A percentile compares a stretch with the other conserved stretches of the same genome.
Evolutionary conservation across 2,888 invertebrate species (phyloP).

Genomic region (Orthonychiurus folsomi): DNA sequence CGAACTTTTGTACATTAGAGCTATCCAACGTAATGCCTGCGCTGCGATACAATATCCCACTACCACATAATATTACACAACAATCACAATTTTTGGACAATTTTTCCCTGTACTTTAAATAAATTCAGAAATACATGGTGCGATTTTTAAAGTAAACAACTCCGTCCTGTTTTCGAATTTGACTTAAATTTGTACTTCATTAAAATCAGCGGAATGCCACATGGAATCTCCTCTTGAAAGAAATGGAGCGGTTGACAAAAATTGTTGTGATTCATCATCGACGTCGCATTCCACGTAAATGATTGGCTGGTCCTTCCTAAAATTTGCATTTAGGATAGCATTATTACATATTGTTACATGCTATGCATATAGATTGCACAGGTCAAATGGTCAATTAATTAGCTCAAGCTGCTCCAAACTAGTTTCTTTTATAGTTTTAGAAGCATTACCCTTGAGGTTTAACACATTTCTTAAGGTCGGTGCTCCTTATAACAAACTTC

Average conservation of each 20-base stretch:
- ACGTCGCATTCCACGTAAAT: background rate
- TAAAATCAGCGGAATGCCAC: background rate
- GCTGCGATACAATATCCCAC: too few relatives aligned
- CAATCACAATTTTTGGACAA: too few relatives aligned
- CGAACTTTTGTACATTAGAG: too few relatives aligned
- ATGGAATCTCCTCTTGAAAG: background rate
- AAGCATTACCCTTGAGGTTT: background rate
- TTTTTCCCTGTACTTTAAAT: too few relatives aligned
- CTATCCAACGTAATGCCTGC: too few relatives aligned
- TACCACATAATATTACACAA: too few relatives aligned
- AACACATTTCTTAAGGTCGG: background rate
- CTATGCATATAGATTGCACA: background rate
- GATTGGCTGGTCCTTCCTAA: background rate
- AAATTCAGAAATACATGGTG: too few relatives aligned
- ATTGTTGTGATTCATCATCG: background rate
- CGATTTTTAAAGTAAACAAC: too few relatives aligned
- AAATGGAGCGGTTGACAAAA: background rate
- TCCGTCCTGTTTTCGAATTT: too few relatives aligned
- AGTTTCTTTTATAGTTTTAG: too few relatives aligned
- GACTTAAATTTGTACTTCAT: too few relatives aligned
- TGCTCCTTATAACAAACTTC: background rate
- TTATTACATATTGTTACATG: too few relatives aligned
- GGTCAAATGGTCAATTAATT: background rate
- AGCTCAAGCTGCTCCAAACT: background rate
- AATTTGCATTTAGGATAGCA: background rate